Percentiles rank a stretch among this genome's conserved stretches.
Conservation (phyloP, 2,113 vertebrate genomes). For the Anseranas semipalmata region DNA sequence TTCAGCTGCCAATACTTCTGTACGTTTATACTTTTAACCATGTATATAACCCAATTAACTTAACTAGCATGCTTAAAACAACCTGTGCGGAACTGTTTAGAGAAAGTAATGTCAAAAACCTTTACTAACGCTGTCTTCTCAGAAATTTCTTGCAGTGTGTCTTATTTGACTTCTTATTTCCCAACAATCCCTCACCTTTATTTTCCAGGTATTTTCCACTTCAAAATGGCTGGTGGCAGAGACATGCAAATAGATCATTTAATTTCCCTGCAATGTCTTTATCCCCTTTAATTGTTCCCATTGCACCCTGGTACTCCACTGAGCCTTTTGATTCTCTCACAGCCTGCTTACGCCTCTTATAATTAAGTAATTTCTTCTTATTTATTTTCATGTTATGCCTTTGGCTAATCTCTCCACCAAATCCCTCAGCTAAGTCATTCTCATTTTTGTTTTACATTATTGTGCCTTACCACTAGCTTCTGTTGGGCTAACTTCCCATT, state of each 20-base stretch:
- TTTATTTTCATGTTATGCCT: conserved; percentile 63
- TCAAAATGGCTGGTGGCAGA: background rate
- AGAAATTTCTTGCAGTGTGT: background rate
- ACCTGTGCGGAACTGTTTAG: background rate
- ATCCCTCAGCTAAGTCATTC: conserved; percentile 50
- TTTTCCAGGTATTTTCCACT: background rate
- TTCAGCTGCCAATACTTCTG: conserved; percentile 21
- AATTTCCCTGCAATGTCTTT: conserved; percentile 59
- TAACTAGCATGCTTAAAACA: background rate
- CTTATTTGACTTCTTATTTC: conserved; percentile 10
- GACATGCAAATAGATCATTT: conserved; percentile 36
- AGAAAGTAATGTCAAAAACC: background rate
- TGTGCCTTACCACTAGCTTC: background rate
- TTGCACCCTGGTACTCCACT: conserved; percentile 41
- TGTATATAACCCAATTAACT: conserved; percentile 17
- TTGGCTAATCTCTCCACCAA: conserved; percentile 57
- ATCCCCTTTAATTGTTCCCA: conserved; percentile 64
- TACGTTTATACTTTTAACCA: background rate
- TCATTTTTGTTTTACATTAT: conserved; percentile 22
- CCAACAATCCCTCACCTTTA: background rate
- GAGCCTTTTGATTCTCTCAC: conserved; percentile 44
- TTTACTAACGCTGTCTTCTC: background rate
- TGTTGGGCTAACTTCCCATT: conserved; percentile 9
- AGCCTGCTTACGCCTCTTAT: conserved; percentile 37
- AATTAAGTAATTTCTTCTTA: conserved; percentile 66